Percentiles rank a stretch among this genome's conserved stretches.
phyloP scores from a whole-genome alignment of 2,113 vertebrate genomes.

The Seriola dumerili region DNA sequence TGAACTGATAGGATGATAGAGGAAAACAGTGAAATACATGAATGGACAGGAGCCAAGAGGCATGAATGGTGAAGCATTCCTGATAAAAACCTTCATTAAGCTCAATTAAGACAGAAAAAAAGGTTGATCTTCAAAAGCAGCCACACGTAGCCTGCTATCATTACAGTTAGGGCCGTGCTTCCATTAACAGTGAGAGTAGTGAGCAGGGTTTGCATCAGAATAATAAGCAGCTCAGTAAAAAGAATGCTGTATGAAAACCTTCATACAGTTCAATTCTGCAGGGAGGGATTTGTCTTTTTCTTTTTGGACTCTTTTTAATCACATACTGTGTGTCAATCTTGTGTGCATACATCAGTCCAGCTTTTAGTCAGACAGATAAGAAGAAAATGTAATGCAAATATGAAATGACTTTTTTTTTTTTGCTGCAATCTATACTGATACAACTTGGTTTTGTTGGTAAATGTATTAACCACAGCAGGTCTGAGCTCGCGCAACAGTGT shows the following conservation, averaged over 20 bases:
- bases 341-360: too few species aligned
- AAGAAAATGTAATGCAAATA: not conserved
- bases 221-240: not conserved
- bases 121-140: constrained; percentile 7
- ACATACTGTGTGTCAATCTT: not conserved
- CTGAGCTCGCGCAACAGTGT: not conserved
- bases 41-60: constrained; percentile 21
- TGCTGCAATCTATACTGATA: not conserved
- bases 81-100: constrained; percentile 30
- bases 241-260: not conserved
- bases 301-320: not conserved
- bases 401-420: not conserved
- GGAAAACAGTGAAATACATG: constrained; percentile 4
- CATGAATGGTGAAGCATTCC: constrained; percentile 8
- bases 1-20: constrained; percentile 24
- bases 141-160: not conserved
- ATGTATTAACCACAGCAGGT: not conserved
- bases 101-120: constrained; percentile 6
- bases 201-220: not conserved
- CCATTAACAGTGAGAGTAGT: not conserved
- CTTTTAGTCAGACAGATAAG: not conserved
- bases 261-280: not conserved
- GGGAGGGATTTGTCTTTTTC: not conserved
- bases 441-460: not conserved
- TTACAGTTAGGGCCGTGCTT: not conserved